Base-by-base conservation (phyloP, 2,797 vertebrate genomes). In the Pangasius djambal region DNA sequence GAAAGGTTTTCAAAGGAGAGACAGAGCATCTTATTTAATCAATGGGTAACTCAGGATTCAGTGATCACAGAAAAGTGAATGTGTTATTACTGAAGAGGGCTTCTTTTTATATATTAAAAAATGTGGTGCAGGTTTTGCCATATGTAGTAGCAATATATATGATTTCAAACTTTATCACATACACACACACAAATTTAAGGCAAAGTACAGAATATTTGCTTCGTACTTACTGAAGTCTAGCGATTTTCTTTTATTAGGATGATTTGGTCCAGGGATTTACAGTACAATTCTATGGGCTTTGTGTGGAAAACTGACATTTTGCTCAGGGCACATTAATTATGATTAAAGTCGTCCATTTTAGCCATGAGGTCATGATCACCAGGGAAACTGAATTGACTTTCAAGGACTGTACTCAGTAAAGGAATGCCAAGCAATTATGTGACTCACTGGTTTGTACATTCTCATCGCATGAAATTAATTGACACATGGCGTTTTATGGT, bases 301-400 rank as follows among this genome's bases (percentile, higher is more conserved):
- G 90, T 83, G 63, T 75, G 28, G 40, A 88, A 90, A 86, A 88
- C 89, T 87, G 89, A 91, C 86, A 88, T 88, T 88, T 85, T 72
- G 88, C 78, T 52, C 44, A 69, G 65, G 88, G 59, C 83, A 90
- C 85, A 63, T 61, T 93, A 92, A 92, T 92, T 91, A 92, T 93
- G 89, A 92, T 91, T 92, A 91, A 89, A 91, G 90, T 88, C 31
- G 61, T 78, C 87, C 86, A 89, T 89, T 91, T 88, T 91, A 70
- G 57, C 87, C 88, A 69, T 78, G 88, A 91, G 88, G 92, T 92
- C 89, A 90, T 55, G 50, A 89, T 89, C 90, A 89, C 72, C 63
- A 88, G 37, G 88, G 85, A 87, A 90, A 92, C 88, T 75, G 67
- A 82, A 89, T 37, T 22, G 52, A 87, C 78, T 83, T 89, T 83